Evolutionary conservation across 2,888 invertebrate genomes (phyloP).

Genomic region (Cheilosia variabilis): DNA sequence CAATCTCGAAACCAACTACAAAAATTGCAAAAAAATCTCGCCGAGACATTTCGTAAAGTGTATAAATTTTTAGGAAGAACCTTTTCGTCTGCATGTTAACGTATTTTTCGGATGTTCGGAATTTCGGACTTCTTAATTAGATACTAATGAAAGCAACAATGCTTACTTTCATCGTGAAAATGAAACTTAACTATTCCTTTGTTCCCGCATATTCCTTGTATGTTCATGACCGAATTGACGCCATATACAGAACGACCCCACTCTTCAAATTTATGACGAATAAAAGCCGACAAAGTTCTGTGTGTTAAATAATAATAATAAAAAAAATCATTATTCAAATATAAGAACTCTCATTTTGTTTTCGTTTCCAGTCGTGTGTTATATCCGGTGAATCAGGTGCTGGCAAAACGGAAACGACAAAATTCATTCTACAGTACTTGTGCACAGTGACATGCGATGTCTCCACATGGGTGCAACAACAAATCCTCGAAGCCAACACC

Average conservation of each 20-base stretch:
- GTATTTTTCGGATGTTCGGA: no score
- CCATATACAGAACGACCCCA: background rate
- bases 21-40: no score
- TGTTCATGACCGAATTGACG: conserved; percentile 39
- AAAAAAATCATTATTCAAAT: conserved; percentile 19
- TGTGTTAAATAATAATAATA: background rate
- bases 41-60: no score
- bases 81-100: no score
- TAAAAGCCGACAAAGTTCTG: conserved; percentile 32
- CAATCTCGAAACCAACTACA: no score
- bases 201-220: conserved; percentile 22
- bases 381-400: conserved; percentile 97
- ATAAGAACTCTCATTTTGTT: conserved; percentile 19
- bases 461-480: conserved; percentile 97
- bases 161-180: conserved; percentile 14
- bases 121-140: no score
- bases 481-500: conserved; percentile 96
- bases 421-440: conserved; percentile 95
- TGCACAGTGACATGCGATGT: conserved; percentile 94
- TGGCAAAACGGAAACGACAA: conserved; percentile 96
- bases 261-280: conserved; percentile 1
- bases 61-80: no score
- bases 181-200: conserved; percentile 42
- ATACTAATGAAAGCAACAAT: background rate
- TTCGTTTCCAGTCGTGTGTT: conserved; percentile 90